Base-by-base conservation (phyloP, 2,797 vertebrate species). In the Urosaurus nigricauda region DNA sequence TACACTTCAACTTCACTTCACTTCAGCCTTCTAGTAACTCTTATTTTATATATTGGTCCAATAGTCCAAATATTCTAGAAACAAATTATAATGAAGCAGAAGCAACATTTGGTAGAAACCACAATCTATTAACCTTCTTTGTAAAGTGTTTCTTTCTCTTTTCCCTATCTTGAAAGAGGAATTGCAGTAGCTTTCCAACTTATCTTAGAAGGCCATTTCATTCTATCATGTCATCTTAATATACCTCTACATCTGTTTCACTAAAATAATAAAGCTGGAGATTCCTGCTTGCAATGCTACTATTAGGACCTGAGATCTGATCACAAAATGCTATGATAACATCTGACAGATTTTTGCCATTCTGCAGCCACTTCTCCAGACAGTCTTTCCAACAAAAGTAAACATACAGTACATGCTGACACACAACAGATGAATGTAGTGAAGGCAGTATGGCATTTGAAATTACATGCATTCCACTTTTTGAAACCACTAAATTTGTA, bases 221-320 rank as follows among this genome's bases (percentile, higher is more conserved):
- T 68, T 79, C 29, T 65, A 79, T 26, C 53, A 24, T 17, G 60
- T 71, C 75, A 51, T 68, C 63, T 65, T 58, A 53, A 68, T 86
- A 35, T 29, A 73, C 70, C 79, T 85, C 71, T 93, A 79, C 43
- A 74, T 88, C 91, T 92, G 93, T 91, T 92, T 95, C 90, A 89
- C 86, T 92, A 91, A 93, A 94, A 94, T 84, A 26, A 63, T 7
- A 53, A 21, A 17, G 32, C n/a, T 16, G 43, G 56, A 63, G 60
- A 60, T 65, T 75, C 37, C 12, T 65, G 7, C 43, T 83, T 29
- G 17, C 73, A 74, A 86, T 9, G 16, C 1, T 12, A 83, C 81
- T 26, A 65, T 3, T 9, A 2, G 24, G 32, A 5, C 3, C 56
- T 73, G 87, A 88, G 86, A 13, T 65, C 77, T 29, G 32, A 83